Base-by-base conservation (phyloP, 1,140 invertebrate genomes). In the Zaprionus camerounensis region DNA sequence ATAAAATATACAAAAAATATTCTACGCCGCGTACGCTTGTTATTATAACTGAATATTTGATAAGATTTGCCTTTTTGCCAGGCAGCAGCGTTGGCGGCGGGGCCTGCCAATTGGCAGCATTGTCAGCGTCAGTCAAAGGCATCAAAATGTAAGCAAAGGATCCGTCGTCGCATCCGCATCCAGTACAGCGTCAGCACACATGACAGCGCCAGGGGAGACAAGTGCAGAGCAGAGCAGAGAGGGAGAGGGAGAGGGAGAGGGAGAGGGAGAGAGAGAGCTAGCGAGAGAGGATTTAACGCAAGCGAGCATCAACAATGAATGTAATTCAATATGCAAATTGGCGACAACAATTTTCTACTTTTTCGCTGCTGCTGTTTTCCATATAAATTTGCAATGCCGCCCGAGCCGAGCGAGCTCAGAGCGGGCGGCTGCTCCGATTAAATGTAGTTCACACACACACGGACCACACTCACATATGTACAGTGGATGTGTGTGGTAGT, bases 281-380 rank as follows among this genome's bases (percentile, higher is more conserved):
- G 44, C 3, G 31, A 46, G 44, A 20, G 41, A 65, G 76, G 56
- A 72, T 66, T 71, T 75, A 77, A 81, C 68, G 49, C 70, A 74
- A 61, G 77, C 71, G 55, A 83, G 64, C 71, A 85, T 80, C 79
- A 90, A 90, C 85, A 90, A 90, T 90, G 81, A 79, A 73, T 80
- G 85, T 90, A 90, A 90, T 90, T 90, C 85, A 84, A 88, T 90
- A 88, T 88, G 85, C 85, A 88, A 88, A 88, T 88, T 81, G 76
- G 59, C 61, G 66, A 72, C 76, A 84, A 77, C 73, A 80, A 80
- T 82, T 90, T 84, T 85, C 73, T 75, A 90, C 78, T 81, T 84
- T 81, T 81, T 79, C 56, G 44, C 53, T 62, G 67, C 55, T 38
- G 64, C 63, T 69, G 57, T 63, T 59, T 71, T 63, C 17, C 61